Conservation (phyloP, 2,888 invertebrate species). For the Coenonympha arcania region DNA sequence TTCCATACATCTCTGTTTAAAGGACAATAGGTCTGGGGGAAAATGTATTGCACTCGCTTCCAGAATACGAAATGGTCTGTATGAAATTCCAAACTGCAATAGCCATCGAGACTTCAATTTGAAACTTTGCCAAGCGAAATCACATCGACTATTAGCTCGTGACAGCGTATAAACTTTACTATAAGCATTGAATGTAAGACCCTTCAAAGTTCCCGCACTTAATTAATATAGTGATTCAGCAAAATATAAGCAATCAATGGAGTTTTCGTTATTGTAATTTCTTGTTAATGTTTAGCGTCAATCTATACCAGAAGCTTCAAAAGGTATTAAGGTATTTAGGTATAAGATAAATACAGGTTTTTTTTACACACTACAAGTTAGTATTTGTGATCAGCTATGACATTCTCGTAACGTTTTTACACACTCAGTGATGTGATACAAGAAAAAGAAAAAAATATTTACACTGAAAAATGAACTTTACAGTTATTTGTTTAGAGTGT, state of each 20-base stretch:
- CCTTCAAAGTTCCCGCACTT: slow-evolving; percentile 7
- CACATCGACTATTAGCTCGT: slow-evolving; percentile 8
- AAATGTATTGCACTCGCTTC: not conserved
- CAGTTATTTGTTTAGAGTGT: too few species aligned
- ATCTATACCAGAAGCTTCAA: not conserved
- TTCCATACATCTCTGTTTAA: not conserved
- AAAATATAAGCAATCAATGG: not conserved
- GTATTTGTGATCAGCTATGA: too few species aligned
- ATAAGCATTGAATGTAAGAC: not conserved
- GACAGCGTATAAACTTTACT: slow-evolving; percentile 5
- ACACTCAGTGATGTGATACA: too few species aligned
- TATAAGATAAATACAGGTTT: not conserved
- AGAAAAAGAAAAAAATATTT: too few species aligned
- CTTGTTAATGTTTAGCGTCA: not conserved
- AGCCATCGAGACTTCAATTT: slow-evolving; percentile 10
- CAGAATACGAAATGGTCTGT: not conserved
- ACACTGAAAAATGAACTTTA: too few species aligned
- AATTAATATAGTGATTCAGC: slow-evolving; percentile 20
- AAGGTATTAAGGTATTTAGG: not conserved
- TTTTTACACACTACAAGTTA: too few species aligned
- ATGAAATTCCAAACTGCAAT: slow-evolving; percentile 6
- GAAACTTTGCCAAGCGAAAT: slow-evolving; percentile 14
- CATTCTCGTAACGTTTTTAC: too few species aligned
- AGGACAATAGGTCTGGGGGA: not conserved
- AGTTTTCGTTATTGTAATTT: not conserved